Evolutionary conservation across 2,113 vertebrate species (phyloP), one percentile per base, ranked within the genome.

Genomic region (Desmodus rotundus): DNA sequence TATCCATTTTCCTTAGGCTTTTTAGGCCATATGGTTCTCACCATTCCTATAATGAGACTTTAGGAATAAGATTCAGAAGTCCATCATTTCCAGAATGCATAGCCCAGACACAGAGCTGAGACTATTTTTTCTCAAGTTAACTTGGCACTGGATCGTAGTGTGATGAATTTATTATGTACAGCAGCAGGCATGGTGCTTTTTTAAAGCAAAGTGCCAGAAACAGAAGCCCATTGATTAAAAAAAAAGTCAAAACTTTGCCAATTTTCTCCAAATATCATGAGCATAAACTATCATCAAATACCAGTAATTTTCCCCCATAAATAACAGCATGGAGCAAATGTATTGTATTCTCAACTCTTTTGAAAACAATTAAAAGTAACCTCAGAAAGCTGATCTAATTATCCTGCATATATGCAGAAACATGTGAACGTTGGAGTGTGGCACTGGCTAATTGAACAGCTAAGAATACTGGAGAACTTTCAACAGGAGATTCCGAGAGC

Each of bases 81-180:
- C 95, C 94, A 6, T 95, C 88, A 43, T 83, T 92, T 92, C 72
- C 93, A 97, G 86, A 96, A 96, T 33, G 43, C 89, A 84, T 19
- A 86, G 67, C 91, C 63, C 77, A 96, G 93, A 95, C 50, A 86
- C 63, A 45, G 78, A 96, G 54, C 47, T 41, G 65, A 63, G 54
- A 70, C 56, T 96, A 95, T 97, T 97, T 95, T 95, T 92, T 72
- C 52, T 87, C 72, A 58, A 85, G 26, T 63, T 80, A 63, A 72
- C 81, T 96, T 97, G 93, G 96, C 90, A 9, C 83, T 89, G 41
- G 38, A 87, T 89, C 33, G 15, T 47, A 4, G 63, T 89, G 94
- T 76, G 92, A 97, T 96, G 95, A 97, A 97, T 97, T 96, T 96
- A 96, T 96, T 97, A 97, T 94, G 83, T 61, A 96, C 43, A 92